Conservation (phyloP, 2,888 invertebrate species). For the Ophioninae sp. region DNA sequence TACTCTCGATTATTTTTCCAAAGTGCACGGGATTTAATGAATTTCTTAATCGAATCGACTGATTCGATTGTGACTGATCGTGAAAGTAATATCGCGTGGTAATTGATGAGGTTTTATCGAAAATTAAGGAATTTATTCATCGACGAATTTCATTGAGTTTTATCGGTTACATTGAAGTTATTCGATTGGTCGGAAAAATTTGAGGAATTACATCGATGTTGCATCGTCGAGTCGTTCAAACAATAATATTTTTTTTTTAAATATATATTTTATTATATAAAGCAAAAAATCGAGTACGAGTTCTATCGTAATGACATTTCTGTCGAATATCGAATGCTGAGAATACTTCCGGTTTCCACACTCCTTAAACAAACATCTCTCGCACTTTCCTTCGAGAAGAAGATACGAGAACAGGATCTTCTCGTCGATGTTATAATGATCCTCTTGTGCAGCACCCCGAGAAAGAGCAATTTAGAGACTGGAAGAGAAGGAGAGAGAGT, state of each 20-base stretch:
- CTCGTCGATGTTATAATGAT: conserved; percentile 51
- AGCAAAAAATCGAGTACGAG: neutral
- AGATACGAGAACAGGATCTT: conserved; percentile 41
- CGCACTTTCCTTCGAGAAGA: conserved; percentile 15
- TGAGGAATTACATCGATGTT: too few relatives aligned
- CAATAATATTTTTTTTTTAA: too few relatives aligned
- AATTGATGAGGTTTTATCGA: neutral
- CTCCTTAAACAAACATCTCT: conserved; percentile 36
- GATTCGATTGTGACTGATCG: neutral
- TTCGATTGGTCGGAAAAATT: too few relatives aligned
- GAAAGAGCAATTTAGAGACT: conserved; percentile 30
- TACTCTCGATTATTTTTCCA: neutral
- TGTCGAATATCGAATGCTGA: conserved; percentile 1
- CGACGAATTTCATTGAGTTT: neutral
- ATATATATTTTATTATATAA: too few relatives aligned
- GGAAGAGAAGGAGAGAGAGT: neutral
- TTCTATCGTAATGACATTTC: conserved; percentile 2
- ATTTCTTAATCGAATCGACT: neutral
- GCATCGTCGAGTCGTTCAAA: too few relatives aligned
- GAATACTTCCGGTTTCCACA: conserved; percentile 45
- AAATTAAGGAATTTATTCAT: neutral
- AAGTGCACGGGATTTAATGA: neutral
- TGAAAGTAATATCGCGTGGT: neutral
- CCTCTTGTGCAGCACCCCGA: conserved; percentile 4
- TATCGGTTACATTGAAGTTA: too few relatives aligned